These are phyloP conservation scores for Matsumyia berberina DNA, from an alignment of 2,888 invertebrate genomes.

Conservation along the genomic window DNA sequence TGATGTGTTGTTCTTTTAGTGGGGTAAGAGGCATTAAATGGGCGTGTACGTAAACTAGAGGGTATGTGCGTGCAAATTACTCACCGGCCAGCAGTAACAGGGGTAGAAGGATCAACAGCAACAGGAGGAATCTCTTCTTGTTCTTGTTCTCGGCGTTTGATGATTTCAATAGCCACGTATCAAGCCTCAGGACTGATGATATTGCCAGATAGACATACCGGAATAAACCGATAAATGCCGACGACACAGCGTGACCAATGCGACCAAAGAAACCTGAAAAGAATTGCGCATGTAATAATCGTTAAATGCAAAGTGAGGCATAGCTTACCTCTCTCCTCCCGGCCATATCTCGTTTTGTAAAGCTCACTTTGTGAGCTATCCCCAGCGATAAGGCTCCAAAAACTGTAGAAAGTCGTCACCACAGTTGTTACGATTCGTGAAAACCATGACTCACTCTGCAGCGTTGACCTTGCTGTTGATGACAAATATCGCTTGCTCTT, in stretches of 20 bases:
- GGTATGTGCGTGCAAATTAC: conserved; percentile 79
- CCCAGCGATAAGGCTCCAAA: conserved; percentile 78
- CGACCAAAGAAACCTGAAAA: conserved; percentile 79
- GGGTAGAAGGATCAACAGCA: conserved; percentile 85
- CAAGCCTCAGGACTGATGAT: conserved; percentile 82
- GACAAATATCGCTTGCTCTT: conserved; percentile 68
- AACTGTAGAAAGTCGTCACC: conserved; percentile 78
- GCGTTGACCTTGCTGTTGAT: conserved; percentile 27
- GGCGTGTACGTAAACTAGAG: conserved; percentile 1
- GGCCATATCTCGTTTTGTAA: conserved; percentile 77
- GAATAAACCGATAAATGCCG: conserved; percentile 78
- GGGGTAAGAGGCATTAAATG: conserved; percentile 9
- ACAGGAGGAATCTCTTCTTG: conserved; percentile 82
- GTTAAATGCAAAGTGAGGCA: neutral
- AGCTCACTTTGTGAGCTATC: conserved; percentile 76
- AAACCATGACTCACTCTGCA: conserved; percentile 79
- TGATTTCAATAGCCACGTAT: conserved; percentile 82
- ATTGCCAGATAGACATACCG: conserved; percentile 81
- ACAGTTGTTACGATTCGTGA: conserved; percentile 80
- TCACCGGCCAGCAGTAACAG: conserved; percentile 86
- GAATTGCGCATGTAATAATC: neutral
- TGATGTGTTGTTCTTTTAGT: conserved; percentile 13
- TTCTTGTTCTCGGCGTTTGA: conserved; percentile 80
- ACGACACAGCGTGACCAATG: conserved; percentile 77
- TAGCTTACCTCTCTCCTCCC: conserved; percentile 78